A percentile compares a stretch with the other conserved stretches of the same genome.
phyloP scores from a whole-genome alignment of 35 echinoderm and acorn worm species.

The Patiria miniata region DNA sequence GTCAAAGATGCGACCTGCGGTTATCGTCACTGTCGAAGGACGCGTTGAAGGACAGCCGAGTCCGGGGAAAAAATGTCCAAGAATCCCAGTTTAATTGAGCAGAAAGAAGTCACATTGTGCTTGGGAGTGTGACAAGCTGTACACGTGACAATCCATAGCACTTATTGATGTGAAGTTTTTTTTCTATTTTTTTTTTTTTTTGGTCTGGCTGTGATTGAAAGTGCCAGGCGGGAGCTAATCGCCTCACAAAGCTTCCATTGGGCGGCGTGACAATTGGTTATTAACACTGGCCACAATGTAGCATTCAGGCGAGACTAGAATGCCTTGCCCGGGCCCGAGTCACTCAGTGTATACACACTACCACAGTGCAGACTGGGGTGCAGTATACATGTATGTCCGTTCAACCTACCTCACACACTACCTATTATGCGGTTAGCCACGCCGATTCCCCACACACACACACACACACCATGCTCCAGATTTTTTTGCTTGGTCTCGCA shows the following conservation, averaged over 20 bases:
- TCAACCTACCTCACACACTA: neutral
- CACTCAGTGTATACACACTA: slow-evolving; percentile 4
- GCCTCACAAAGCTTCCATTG: slow-evolving; percentile 2
- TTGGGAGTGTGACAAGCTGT: neutral
- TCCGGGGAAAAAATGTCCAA: too few species aligned
- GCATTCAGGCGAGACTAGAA: neutral
- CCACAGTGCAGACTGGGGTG: too few species aligned
- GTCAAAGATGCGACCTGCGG: too few species aligned
- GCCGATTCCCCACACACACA: too few species aligned
- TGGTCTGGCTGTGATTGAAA: neutral
- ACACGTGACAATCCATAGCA: neutral
- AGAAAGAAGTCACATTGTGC: neutral
- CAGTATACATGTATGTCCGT: too few species aligned
- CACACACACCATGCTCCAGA: neutral
- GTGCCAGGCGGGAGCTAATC: slow-evolving; percentile 1
- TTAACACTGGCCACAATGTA: slow-evolving; percentile 28
- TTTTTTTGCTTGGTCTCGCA: neutral
- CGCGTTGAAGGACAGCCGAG: too few species aligned
- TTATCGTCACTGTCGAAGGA: too few species aligned
- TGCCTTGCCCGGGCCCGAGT: neutral
- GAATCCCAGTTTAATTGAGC: too few species aligned
- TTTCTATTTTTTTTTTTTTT: neutral
- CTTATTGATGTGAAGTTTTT: neutral
- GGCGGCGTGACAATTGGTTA: neutral
- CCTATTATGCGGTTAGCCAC: slow-evolving; percentile 10